phyloP scores from a whole-genome alignment of 2,797 vertebrate genomes.

The Chelonia mydas region DNA sequence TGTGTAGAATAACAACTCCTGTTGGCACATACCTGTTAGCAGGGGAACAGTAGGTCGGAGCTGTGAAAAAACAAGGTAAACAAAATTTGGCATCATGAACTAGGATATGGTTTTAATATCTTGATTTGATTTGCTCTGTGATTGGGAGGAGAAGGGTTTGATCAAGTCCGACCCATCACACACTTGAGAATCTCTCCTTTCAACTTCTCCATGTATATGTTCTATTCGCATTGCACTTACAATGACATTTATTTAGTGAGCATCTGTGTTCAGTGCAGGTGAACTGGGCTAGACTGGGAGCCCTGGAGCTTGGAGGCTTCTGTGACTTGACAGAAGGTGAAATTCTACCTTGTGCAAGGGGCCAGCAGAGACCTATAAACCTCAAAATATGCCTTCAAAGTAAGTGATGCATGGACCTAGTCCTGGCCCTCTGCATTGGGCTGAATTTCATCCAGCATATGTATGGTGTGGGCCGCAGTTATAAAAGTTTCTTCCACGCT shows the following conservation, averaged over 20 bases:
- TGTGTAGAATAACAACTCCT: neutral
- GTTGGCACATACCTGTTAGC: conserved; percentile 1
- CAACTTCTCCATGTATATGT: neutral
- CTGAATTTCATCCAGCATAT: neutral
- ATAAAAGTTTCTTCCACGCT: neutral
- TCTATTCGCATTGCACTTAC: neutral
- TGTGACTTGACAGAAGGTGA: neutral
- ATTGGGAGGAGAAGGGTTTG: neutral
- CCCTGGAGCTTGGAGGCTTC: neutral
- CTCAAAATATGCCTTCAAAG: neutral
- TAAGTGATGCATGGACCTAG: neutral
- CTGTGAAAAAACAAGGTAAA: conserved; percentile 8
- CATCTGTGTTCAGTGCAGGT: neutral
- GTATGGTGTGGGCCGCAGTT: neutral
- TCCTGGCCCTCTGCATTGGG: neutral
- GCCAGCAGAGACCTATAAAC: neutral
- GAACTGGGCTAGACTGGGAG: neutral
- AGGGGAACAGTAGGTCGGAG: conserved; percentile 29
- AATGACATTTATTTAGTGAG: neutral
- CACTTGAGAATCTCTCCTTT: neutral
- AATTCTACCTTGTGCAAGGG: neutral
- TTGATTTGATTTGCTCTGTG: neutral
- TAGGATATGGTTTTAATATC: neutral
- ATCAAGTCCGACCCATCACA: neutral
- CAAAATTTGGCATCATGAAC: neutral